Percentiles rank a stretch among this genome's conserved stretches.
phyloP scores from a whole-genome alignment of 2,888 invertebrate species.

The Eupithecia inturbata region DNA sequence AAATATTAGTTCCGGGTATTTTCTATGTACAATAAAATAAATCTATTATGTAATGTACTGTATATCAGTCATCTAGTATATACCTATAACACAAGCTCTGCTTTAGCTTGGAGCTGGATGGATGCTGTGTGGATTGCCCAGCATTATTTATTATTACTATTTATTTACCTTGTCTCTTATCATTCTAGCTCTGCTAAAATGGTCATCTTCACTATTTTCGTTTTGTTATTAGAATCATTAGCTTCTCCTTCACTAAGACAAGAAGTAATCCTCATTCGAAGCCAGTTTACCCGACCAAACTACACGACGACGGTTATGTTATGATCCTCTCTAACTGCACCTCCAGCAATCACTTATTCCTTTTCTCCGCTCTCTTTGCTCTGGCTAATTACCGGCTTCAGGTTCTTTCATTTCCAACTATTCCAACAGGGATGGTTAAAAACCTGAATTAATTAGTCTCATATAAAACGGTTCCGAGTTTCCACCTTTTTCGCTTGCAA shows the following conservation, averaged over 20 bases:
- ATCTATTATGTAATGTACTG: too few species aligned
- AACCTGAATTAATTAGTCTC: constrained; percentile 31
- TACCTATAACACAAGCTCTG: too few species aligned
- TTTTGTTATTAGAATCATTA: background rate
- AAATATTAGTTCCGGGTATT: too few species aligned
- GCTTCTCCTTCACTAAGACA: background rate
- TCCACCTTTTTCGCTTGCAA: constrained; percentile 19
- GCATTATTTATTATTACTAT: too few species aligned
- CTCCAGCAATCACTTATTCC: constrained; percentile 9
- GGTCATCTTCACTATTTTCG: background rate
- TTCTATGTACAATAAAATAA: too few species aligned
- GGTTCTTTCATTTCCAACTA: constrained; percentile 20
- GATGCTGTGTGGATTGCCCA: too few species aligned
- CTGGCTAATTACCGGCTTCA: constrained; percentile 17
- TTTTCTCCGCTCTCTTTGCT: constrained; percentile 7
- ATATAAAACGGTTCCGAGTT: constrained; percentile 19
- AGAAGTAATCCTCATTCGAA: background rate
- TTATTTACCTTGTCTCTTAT: background rate
- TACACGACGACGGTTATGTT: too few species aligned
- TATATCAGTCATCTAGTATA: too few species aligned
- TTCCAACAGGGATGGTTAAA: constrained; percentile 17
- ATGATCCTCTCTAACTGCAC: background rate
- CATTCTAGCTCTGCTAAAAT: background rate
- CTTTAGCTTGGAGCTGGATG: too few species aligned
- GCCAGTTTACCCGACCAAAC: background rate